Conservation (phyloP, 2,113 vertebrate species). For the Corythornis vintsioides region DNA sequence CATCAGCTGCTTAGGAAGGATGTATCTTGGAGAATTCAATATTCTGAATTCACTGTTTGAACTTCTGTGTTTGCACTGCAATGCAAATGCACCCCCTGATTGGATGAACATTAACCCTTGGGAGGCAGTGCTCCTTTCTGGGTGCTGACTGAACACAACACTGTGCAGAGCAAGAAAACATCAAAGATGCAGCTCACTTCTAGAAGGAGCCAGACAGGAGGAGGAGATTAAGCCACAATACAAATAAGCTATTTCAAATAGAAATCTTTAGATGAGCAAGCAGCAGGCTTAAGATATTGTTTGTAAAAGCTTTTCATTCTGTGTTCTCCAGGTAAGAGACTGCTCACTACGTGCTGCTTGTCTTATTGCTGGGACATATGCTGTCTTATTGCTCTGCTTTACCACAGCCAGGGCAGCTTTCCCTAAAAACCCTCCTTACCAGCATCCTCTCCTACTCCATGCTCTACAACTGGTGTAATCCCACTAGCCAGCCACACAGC, state of each 20-base stretch:
- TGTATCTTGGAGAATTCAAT: background rate
- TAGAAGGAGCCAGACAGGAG: background rate
- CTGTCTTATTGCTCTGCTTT: background rate
- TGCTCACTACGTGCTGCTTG: background rate
- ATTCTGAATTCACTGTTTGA: slow-evolving; percentile 35
- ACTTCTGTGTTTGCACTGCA: background rate
- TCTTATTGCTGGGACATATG: background rate
- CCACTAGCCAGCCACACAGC: background rate
- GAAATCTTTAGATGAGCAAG: background rate
- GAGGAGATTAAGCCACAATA: background rate
- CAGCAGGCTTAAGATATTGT: background rate
- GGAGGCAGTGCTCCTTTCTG: background rate
- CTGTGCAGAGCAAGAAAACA: background rate
- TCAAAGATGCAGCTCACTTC: background rate
- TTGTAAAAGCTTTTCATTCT: background rate
- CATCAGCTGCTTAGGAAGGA: background rate
- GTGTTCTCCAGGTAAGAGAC: background rate
- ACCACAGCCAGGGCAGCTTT: background rate
- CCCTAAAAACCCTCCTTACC: background rate
- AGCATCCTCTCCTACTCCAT: background rate
- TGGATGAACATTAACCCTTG: background rate
- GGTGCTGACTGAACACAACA: background rate
- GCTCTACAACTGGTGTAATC: background rate
- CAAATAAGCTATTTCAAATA: background rate
- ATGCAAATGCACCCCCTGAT: background rate